These are phyloP conservation scores for Clivina fossor DNA, from an alignment of 2,888 invertebrate genomes.

Conservation along the genomic window DNA sequence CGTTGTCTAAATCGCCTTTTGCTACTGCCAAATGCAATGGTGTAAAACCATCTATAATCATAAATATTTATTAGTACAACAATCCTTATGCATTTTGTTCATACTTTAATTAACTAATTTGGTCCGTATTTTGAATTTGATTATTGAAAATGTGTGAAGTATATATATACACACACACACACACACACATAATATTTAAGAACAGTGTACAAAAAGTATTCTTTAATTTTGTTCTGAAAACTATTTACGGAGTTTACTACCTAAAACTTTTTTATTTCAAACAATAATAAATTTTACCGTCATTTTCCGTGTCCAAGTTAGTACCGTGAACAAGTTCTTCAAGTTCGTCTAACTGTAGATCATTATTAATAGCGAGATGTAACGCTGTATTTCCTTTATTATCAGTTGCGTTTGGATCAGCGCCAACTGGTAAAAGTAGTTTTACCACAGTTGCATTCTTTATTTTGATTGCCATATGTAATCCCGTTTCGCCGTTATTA, in stretches of 20 bases:
- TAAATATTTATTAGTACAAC: background rate
- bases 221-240: too few relatives aligned
- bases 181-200: too few relatives aligned
- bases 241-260: too few relatives aligned
- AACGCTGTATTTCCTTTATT: conserved; percentile 57
- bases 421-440: conserved; percentile 55
- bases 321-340: conserved; percentile 33
- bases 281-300: conserved; percentile 41
- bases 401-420: conserved; percentile 62
- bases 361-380: conserved; percentile 55
- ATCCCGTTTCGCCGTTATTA: conserved; percentile 54
- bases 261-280: too few relatives aligned
- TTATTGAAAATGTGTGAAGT: too few relatives aligned
- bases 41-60: conserved; percentile 53
- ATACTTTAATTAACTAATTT: too few relatives aligned
- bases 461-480: conserved; percentile 56
- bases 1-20: conserved; percentile 56
- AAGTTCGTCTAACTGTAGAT: conserved; percentile 42
- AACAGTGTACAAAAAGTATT: too few relatives aligned
- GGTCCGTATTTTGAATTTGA: too few relatives aligned
- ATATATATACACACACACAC: too few relatives aligned
- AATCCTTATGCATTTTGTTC: background rate
- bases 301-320: conserved; percentile 45
- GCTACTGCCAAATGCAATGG: conserved; percentile 60
- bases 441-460: conserved; percentile 52